Conservation (phyloP, 2,113 vertebrate genomes). For the Anoura caudifer region DNA sequence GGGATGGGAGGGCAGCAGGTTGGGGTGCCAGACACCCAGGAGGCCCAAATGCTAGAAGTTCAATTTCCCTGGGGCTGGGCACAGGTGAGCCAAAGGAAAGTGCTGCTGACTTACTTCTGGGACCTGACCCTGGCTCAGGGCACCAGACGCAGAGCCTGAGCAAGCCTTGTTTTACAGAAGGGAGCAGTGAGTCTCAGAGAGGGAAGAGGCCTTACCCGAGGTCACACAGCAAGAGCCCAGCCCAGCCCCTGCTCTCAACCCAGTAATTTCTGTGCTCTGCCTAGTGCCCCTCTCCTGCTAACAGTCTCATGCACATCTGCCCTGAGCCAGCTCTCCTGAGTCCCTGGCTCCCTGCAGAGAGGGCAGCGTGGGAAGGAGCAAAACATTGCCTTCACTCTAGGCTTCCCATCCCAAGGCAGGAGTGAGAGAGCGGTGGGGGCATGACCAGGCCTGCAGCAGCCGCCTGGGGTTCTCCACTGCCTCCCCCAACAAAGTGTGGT, state of each 20-base stretch:
- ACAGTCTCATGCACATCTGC: background rate
- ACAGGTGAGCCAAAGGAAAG: background rate
- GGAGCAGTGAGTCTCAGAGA: background rate
- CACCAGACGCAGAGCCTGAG: background rate
- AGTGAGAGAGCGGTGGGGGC: background rate
- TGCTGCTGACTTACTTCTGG: background rate
- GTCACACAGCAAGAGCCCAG: background rate
- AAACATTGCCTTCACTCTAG: accelerated
- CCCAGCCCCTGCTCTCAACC: background rate
- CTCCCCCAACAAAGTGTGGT: slow-evolving; percentile 29
- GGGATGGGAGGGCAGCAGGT: background rate
- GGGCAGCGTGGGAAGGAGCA: slow-evolving; percentile 30
- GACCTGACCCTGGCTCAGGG: background rate
- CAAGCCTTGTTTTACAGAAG: background rate
- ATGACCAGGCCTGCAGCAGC: slow-evolving; percentile 37
- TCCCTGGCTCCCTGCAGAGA: background rate
- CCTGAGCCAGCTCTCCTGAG: background rate
- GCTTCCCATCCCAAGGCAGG: background rate
- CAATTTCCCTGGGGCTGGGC: background rate
- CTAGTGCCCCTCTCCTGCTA: background rate
- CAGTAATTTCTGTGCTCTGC: background rate
- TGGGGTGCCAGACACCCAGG: background rate
- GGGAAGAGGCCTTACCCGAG: background rate
- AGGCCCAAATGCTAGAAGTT: background rate
- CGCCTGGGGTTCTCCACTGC: background rate